Base-by-base conservation (phyloP, 2,113 vertebrate genomes). In the Sinocyclocheilus anophthalmus region DNA sequence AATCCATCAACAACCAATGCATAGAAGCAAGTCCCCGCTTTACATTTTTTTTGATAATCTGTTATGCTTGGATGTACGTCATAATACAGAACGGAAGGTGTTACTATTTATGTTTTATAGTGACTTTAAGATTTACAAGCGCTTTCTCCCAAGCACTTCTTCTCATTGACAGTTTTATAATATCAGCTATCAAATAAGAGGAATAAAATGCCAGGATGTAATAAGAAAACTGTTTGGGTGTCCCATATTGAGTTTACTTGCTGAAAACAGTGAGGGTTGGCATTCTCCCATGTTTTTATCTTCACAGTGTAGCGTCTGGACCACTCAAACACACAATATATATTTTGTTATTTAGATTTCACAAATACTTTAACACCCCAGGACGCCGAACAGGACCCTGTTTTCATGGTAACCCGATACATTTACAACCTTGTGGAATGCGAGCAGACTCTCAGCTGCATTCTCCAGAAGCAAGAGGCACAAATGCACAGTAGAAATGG, bases 171-270 rank as follows among this genome's bases (percentile, higher is more conserved):
- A 70, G 9, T 20, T 33, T 39, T 39, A 39, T 39, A 20, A 72
- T 22, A 70, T 39, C 18, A 72, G 1, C 9, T 33, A 39, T 39
- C 69, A 72, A 72, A 18, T 39, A 20, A 39, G 33, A 70, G 10
- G 18, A 70, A 70, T 20, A 70, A 70, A 69, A 70, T 0, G 3
- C 26, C 42, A 53, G 39, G 45, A 55, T 45, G 13, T 65, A 85
- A 78, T 82, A 59, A 87, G 83, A 75, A 80, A 57, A 7, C 33
- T 76, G 55, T 37, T 76, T 77, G 70, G 82, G 73, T 18, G 63
- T 84, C 11, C 53, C 53, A 77, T 33, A 79, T 33, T 39, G 53
- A 53, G 59, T 59, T 63, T 45, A 81, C 53, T 63, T 45, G 53
- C 39, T 10, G n/a, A 5, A 45, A 87, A 84, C 59, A 67, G 24